Evolutionary conservation across 23 tunicate species (phyloP), one percentile per base, ranked within the genome.

Genomic region (Clavelina lepadiformis): DNA sequence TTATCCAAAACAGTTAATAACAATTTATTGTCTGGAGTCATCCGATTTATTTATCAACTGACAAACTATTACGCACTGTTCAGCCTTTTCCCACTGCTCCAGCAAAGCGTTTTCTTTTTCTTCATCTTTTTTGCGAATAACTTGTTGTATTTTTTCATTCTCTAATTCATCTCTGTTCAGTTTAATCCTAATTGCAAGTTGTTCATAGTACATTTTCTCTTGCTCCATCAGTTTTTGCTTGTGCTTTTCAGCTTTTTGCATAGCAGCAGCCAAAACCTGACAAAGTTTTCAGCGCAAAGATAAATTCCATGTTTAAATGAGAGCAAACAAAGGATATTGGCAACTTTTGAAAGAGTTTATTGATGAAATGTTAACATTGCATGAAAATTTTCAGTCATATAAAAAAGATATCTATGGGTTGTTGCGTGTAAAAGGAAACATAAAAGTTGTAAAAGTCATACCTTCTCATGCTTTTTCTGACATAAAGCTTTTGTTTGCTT

Each of bases 1-100:
- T 44, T 44, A 15, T 44, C 49, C 15, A 44, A 44, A 15, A 44
- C 49, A 11, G 49, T 15, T 11, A 44, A 44, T 15, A 44, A 11
- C 15, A 44, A 44, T 44, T 13, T 11, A 44, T 44, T 13, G 49
- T 11, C 11, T 11, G 49, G 49, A 44, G 49, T 11, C 49, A 44
- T 15, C 15, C 49, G 15, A 44, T 44, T 11, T 15, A 11, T 44
- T 11, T 13, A 44, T 44, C 49, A 44, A 15, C 49, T 11, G 49
- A 15, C 11, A 44, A 15, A 15, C 11, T 44, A 11, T 15, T 44
- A 11, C 59, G 19, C 7, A 53, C 59, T 53, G 19, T 53, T 53
- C 59, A 6, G 59, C 59, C 22, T 53, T 20, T n/a, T 53, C 22
- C 59, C 59, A 53, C 22, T 53, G 59, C 22, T 53, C 59, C 59